A percentile compares a stretch with the other conserved stretches of the same genome.
Evolutionary conservation across 2,797 vertebrate species (phyloP).

Genomic region (Crocidura indochinensis): DNA sequence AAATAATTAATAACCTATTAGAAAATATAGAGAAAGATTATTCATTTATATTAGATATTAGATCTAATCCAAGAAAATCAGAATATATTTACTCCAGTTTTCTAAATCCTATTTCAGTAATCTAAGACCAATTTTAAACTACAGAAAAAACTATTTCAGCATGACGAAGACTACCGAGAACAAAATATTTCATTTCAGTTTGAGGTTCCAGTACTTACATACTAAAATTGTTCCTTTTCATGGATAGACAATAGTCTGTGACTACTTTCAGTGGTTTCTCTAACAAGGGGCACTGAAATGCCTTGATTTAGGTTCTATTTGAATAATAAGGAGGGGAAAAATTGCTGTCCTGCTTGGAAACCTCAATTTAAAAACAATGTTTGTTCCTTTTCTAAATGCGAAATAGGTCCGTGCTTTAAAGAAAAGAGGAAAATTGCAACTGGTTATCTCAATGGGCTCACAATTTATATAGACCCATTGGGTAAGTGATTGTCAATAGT

Average conservation of each 20-base stretch:
- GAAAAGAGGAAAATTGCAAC: not conserved
- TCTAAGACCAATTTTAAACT: not conserved
- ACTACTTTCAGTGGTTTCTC: constrained; percentile 9
- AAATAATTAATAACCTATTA: not conserved
- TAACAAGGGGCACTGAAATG: not conserved
- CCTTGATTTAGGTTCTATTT: not conserved
- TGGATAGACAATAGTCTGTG: not conserved
- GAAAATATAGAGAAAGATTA: not conserved
- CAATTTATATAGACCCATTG: not conserved
- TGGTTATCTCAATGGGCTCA: not conserved
- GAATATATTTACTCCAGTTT: not conserved
- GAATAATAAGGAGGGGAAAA: not conserved
- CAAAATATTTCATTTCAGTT: not conserved
- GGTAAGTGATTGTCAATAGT: not conserved
- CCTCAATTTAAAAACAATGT: not conserved
- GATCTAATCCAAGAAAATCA: not conserved
- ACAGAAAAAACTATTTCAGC: not conserved
- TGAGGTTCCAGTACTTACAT: not conserved
- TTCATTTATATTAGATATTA: not conserved
- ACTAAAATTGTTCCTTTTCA: not conserved
- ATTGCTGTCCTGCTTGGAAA: not conserved
- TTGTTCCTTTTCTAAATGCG: not conserved
- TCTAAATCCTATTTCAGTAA: not conserved
- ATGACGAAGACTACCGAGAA: not conserved
- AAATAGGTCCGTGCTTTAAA: not conserved